Percentiles rank a stretch among this genome's conserved stretches.
These are phyloP conservation scores for Poeciliopsis occidentalis DNA, from an alignment of 2,113 vertebrate species.

Conservation along the genomic window DNA sequence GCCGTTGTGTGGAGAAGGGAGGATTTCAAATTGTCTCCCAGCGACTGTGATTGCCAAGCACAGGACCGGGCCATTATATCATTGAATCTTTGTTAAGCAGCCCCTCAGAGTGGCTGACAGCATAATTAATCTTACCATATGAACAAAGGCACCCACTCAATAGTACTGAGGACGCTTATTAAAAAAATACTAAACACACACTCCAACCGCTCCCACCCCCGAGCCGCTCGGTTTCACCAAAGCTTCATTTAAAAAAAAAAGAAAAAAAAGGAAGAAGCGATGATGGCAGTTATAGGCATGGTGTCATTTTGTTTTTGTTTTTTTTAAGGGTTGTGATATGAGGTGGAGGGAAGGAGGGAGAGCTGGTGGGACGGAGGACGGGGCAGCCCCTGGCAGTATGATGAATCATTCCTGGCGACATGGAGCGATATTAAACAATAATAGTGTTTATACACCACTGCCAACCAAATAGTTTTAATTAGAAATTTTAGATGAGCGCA, in stretches of 20 bases:
- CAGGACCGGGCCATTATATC: slow-evolving; percentile 92
- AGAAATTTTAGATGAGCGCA: slow-evolving; percentile 74
- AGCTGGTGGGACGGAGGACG: slow-evolving; percentile 47
- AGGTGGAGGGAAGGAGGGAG: slow-evolving; percentile 51
- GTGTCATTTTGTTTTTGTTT: slow-evolving; percentile 80
- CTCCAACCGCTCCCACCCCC: slow-evolving; percentile 28
- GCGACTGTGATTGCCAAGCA: slow-evolving; percentile 98
- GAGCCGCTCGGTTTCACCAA: slow-evolving; percentile 10
- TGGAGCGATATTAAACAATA: slow-evolving; percentile 83
- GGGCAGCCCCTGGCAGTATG: slow-evolving; percentile 72
- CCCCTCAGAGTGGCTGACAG: slow-evolving; percentile 99
- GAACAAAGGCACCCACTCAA: slow-evolving; percentile 99
- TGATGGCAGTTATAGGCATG: slow-evolving; percentile 30
- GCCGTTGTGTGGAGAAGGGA: slow-evolving; percentile 86
- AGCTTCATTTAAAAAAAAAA: slow-evolving; percentile 66
- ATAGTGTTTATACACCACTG: slow-evolving; percentile 66
- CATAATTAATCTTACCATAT: slow-evolving; percentile 99
- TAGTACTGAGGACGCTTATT: slow-evolving; percentile 99
- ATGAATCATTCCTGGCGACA: slow-evolving; percentile 85
- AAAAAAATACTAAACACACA: slow-evolving; percentile 99
- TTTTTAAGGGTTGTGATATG: slow-evolving; percentile 82
- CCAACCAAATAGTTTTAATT: slow-evolving; percentile 82
- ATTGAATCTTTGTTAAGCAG: slow-evolving; percentile 99
- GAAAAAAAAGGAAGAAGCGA: slow-evolving; percentile 67
- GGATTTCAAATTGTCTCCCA: slow-evolving; percentile 91